A percentile compares a stretch with the other conserved stretches of the same genome.
phyloP scores from a whole-genome alignment of 2,113 vertebrate genomes.

The Calidris pygmaea region DNA sequence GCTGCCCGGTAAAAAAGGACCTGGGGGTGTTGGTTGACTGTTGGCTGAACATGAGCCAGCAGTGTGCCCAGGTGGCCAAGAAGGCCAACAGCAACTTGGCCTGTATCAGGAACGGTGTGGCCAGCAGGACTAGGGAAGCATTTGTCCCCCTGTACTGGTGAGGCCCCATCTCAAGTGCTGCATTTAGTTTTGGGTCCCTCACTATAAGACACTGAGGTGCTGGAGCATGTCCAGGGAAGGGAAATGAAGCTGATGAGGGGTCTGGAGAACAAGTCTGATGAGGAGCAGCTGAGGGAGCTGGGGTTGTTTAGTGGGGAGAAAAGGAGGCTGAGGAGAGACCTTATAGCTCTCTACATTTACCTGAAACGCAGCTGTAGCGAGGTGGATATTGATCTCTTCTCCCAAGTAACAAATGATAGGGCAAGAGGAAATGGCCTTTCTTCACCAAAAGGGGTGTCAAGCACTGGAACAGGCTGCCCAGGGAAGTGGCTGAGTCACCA shows the following conservation, averaged over 20 bases:
- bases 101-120: background rate
- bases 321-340: background rate
- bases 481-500: background rate
- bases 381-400: background rate
- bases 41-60: background rate
- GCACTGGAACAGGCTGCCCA: background rate
- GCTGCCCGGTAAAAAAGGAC: background rate
- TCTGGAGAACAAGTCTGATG: background rate
- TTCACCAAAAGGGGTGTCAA: background rate
- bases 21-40: background rate
- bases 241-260: background rate
- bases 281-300: background rate
- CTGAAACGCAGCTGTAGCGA: background rate
- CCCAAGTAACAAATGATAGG: background rate
- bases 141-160: background rate
- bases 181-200: background rate
- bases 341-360: background rate
- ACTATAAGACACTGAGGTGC: background rate
- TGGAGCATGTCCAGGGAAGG: background rate
- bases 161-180: background rate
- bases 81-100: background rate
- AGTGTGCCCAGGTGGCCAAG: background rate
- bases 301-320: background rate
- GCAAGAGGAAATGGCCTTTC: background rate
- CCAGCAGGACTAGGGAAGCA: background rate